Evolutionary conservation across 2,888 invertebrate genomes (phyloP), one percentile per base, ranked within the genome.

Genomic region (Lysandra bellargus): DNA sequence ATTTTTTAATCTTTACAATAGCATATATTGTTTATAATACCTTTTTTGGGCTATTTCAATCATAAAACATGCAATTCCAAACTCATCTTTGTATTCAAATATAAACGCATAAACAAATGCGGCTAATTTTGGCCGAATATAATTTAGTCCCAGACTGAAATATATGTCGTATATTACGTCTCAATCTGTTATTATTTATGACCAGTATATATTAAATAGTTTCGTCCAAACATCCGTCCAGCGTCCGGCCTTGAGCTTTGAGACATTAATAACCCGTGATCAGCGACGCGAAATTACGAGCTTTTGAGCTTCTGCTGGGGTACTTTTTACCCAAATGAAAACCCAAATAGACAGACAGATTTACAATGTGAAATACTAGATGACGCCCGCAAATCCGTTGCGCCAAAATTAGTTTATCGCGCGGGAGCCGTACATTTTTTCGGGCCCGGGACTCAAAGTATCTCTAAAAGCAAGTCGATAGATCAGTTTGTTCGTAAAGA

Each of bases 181-280:
- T 76, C 37, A 76, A 53, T 76, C 33, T 44, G 76, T 53, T 76
- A 76, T 76, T 57, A 76, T 76, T 76, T 76, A 76, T 57, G 76
- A 5, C 69, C 69, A 14, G 33, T 37, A 69, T 17, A 69, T 69
- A 69, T 37, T 69, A 69, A 69, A 69, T 69, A 69, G 69, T 69
- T 69, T 69, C 69, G 6, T 30, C 33, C 69, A 14, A 69, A 69
- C 69, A 69, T 69, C 69, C 69, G 69, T 69, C 69, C 69, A 69
- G 69, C 57, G 4, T 4, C 57, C 53, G 4, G 6, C 69, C 69
- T 69, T 69, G 69, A 69, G 33, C 33, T 69, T 69, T 37, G 33
- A 5, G 23, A 69, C 69, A 69, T 69, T 69, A 69, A 69, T 69
- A 69, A 69, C 69, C 69, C 69, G 69, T 14, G 69, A 33, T 69